Conservation (phyloP, 2,888 invertebrate species). For the Nomada lathburiana region DNA sequence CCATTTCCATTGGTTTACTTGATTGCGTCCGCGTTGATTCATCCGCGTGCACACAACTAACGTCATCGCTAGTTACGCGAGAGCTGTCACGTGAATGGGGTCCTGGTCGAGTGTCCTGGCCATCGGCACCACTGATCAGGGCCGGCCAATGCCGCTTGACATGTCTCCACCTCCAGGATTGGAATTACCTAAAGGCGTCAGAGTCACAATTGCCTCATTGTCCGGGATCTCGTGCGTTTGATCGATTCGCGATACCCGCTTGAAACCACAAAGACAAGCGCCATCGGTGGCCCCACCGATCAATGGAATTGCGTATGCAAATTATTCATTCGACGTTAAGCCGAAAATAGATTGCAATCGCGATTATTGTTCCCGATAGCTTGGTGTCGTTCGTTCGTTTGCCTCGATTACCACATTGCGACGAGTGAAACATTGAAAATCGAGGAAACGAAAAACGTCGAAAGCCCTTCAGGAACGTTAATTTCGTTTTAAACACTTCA, state of each 20-base stretch:
- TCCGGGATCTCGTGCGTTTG: conserved; percentile 30
- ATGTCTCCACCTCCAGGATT: conserved; percentile 33
- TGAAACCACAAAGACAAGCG: conserved; percentile 1
- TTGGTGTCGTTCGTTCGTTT: no score
- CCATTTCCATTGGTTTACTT: conserved; percentile 57
- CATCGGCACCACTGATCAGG: conserved; percentile 49
- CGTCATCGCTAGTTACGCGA: conserved; percentile 65
- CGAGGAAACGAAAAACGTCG: no score
- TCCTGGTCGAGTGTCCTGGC: conserved; percentile 47
- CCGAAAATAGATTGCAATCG: no score
- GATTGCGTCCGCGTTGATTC: conserved; percentile 62
- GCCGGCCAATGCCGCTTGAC: conserved; percentile 33
- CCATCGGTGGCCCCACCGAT: neutral
- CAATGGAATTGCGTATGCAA: neutral
- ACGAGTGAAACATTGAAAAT: no score
- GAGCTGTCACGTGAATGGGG: conserved; percentile 64
- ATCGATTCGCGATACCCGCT: conserved; percentile 24
- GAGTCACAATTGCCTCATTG: conserved; percentile 59
- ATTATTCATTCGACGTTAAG: conserved; percentile 25
- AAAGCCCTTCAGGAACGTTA: neutral
- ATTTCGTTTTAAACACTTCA: neutral
- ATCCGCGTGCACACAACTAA: conserved; percentile 57
- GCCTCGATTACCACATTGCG: no score
- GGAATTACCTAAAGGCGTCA: conserved; percentile 56
- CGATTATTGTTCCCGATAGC: no score